phyloP scores from a whole-genome alignment of 2,797 vertebrate genomes.

The Esox lucius region DNA sequence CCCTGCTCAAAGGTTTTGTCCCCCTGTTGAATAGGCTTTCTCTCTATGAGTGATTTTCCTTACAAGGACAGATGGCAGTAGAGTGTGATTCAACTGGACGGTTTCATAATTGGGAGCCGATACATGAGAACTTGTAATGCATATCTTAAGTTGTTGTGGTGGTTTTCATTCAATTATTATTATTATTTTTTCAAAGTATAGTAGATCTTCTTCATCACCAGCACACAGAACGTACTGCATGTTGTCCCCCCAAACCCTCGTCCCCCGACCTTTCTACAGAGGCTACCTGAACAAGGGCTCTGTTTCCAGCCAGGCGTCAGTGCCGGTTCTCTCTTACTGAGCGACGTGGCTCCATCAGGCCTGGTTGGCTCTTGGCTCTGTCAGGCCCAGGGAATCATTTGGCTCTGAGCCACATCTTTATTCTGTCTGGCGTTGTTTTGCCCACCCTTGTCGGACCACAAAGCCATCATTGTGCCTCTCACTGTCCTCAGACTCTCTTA shows the following conservation, averaged over 20 bases:
- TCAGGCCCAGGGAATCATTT: slow-evolving; percentile 73
- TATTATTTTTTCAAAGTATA: background rate
- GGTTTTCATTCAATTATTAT: slow-evolving; percentile 13
- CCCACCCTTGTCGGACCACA: slow-evolving; percentile 77
- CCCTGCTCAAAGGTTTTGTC: slow-evolving; percentile 41
- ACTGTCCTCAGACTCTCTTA: slow-evolving; percentile 74
- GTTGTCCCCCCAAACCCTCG: slow-evolving; percentile 27
- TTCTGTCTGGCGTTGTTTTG: slow-evolving; percentile 78
- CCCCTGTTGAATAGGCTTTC: slow-evolving; percentile 53
- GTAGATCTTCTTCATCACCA: slow-evolving; percentile 10
- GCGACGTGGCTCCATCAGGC: slow-evolving; percentile 18
- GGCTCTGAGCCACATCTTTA: slow-evolving; percentile 78
- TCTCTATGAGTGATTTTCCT: slow-evolving; percentile 65
- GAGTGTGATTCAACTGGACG: slow-evolving; percentile 60
- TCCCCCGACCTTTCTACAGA: slow-evolving; percentile 30
- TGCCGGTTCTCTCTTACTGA: slow-evolving; percentile 49
- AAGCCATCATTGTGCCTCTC: slow-evolving; percentile 85
- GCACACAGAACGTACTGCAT: slow-evolving; percentile 23
- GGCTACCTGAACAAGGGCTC: slow-evolving; percentile 32
- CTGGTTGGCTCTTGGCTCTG: slow-evolving; percentile 37
- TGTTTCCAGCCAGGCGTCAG: slow-evolving; percentile 36
- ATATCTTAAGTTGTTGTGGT: slow-evolving; percentile 4
- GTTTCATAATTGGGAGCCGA: slow-evolving; percentile 57
- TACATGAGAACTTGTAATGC: slow-evolving; percentile 31
- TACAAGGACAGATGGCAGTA: slow-evolving; percentile 73